Conservation (phyloP, 2,113 vertebrate species). For the Rostratula benghalensis region DNA sequence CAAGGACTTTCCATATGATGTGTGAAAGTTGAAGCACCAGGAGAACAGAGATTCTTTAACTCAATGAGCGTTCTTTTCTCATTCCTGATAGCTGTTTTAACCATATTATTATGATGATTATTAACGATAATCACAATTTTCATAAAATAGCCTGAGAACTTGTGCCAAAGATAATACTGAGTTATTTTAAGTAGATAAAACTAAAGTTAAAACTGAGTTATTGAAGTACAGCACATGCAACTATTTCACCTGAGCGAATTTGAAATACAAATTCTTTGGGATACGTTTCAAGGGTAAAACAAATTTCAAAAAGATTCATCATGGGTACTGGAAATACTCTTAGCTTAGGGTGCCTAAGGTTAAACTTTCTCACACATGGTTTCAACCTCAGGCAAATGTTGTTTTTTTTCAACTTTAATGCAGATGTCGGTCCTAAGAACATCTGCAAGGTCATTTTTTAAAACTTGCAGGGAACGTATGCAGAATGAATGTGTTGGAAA, state of each 20-base stretch:
- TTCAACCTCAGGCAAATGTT: constrained; percentile 17
- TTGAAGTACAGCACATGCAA: neutral
- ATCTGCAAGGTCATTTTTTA: constrained; percentile 43
- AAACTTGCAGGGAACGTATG: constrained; percentile 19
- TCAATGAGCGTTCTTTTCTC: neutral
- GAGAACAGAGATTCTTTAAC: constrained; percentile 1
- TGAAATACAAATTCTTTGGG: constrained; percentile 22
- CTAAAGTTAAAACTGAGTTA: neutral
- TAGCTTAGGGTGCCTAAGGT: neutral
- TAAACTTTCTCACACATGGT: neutral
- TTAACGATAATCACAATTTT: neutral
- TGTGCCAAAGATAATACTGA: neutral
- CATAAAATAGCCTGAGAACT: neutral
- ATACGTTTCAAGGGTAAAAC: neutral
- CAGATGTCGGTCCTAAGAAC: constrained; percentile 13
- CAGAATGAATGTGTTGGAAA: constrained; percentile 46
- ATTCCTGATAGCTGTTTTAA: neutral
- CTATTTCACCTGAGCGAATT: neutral
- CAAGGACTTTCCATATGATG: neutral
- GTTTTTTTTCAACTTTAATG: neutral
- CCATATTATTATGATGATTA: neutral
- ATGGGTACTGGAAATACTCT: neutral
- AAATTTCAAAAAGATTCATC: neutral
- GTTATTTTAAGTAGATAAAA: too few relatives aligned
- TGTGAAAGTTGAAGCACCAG: neutral